phyloP scores from a whole-genome alignment of 1,140 invertebrate genomes.

The Trachymyrmex cornetzi region DNA sequence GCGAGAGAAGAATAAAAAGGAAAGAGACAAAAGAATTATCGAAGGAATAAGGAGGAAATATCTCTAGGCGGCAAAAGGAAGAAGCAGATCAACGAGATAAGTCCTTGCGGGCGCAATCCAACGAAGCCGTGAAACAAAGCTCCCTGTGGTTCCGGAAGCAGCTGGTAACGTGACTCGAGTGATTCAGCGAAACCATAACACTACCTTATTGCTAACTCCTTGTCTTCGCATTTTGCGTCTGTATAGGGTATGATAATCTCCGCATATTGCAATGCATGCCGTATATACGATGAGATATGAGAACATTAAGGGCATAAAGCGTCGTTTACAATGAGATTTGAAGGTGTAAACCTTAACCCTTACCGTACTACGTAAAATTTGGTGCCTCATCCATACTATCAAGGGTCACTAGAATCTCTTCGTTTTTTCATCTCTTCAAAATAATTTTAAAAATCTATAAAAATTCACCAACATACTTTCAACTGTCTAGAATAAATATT shows the following conservation, averaged over 20 bases:
- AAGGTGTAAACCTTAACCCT: too few relatives aligned
- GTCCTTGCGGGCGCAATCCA: conserved; percentile 47
- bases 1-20: conserved; percentile 6
- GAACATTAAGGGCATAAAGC: conserved; percentile 7
- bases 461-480: too few relatives aligned
- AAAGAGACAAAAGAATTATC: conserved; percentile 37
- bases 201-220: conserved; percentile 37
- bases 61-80: conserved; percentile 49
- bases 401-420: too few relatives aligned
- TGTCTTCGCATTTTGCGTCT: conserved; percentile 8
- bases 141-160: conserved; percentile 54
- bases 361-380: too few relatives aligned
- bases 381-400: too few relatives aligned
- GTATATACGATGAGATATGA: conserved; percentile 16
- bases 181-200: conserved; percentile 62
- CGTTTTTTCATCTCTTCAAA: too few relatives aligned
- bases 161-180: conserved; percentile 64
- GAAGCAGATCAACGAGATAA: conserved; percentile 62
- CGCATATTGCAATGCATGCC: not conserved
- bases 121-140: conserved; percentile 63
- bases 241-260: conserved; percentile 6
- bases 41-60: conserved; percentile 33
- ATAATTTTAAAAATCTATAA: too few relatives aligned
- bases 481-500: too few relatives aligned
- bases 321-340: not conserved